Evolutionary conservation across 2,888 invertebrate species (phyloP).

Genomic region (Acrocera orbiculus): DNA sequence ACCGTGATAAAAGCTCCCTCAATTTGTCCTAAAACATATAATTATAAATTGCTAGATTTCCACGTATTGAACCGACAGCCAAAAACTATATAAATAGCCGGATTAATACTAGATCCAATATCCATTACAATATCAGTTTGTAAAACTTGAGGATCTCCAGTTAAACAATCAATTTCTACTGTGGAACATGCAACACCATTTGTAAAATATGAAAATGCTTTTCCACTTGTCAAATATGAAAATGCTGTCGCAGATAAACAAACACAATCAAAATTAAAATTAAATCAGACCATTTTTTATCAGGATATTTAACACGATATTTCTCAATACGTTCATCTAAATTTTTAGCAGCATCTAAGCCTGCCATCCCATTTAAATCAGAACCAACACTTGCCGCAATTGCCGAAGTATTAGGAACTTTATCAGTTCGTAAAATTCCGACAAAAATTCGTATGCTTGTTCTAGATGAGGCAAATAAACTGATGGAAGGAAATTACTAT

Average conservation of each 20-base stretch:
- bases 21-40: conserved; percentile 87
- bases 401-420: conserved; percentile 78
- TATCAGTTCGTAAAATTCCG: conserved; percentile 61
- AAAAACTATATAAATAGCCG: conserved; percentile 94
- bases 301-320: conserved; percentile 53
- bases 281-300: conserved; percentile 57
- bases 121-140: conserved; percentile 94
- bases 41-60: too few species aligned
- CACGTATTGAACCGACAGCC: too few species aligned
- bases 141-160: conserved; percentile 80
- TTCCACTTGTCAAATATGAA: conserved; percentile 59
- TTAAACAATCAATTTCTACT: conserved; percentile 86
- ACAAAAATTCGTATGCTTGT: conserved; percentile 52
- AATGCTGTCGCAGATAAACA: conserved; percentile 72
- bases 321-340: conserved; percentile 57
- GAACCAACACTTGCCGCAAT: conserved; percentile 80
- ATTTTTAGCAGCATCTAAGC: conserved; percentile 62
- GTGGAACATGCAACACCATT: conserved; percentile 73
- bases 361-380: conserved; percentile 84
- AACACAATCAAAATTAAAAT: conserved; percentile 63
- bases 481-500: conserved; percentile 63
- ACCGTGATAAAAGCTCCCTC: conserved; percentile 93
- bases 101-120: conserved; percentile 84
- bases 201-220: conserved; percentile 67
- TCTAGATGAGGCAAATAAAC: conserved; percentile 93